Conservation (phyloP, 2,797 vertebrate genomes). For the Phataginus tetradactyla region DNA sequence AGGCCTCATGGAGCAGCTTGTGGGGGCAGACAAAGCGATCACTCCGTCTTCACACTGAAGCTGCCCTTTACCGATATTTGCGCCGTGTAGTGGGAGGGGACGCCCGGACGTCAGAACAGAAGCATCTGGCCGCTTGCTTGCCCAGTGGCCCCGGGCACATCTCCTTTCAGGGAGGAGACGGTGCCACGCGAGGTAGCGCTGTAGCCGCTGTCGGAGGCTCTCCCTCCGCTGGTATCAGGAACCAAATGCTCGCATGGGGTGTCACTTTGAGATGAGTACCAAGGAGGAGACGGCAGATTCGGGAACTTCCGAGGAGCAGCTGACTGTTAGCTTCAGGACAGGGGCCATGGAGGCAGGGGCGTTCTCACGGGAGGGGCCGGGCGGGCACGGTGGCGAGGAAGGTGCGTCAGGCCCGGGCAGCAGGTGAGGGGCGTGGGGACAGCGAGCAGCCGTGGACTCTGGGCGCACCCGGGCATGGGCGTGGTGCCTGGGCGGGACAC, state of each 20-base stretch:
- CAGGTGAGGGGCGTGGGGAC: too few relatives aligned
- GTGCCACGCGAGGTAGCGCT: neutral
- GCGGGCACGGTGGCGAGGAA: neutral
- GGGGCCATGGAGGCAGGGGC: neutral
- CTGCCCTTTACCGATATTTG: neutral
- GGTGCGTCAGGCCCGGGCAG: too few relatives aligned
- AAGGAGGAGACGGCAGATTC: neutral
- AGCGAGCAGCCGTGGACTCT: too few relatives aligned
- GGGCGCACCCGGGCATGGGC: too few relatives aligned
- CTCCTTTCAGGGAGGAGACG: neutral
- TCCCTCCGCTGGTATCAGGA: fast-evolving
- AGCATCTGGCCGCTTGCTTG: neutral
- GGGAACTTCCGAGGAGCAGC: neutral
- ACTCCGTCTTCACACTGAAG: neutral
- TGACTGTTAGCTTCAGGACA: neutral
- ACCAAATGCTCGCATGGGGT: fast-evolving
- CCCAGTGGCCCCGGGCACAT: fast-evolving
- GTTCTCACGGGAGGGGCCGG: neutral
- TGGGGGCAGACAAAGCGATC: neutral
- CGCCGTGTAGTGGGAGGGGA: fast-evolving
- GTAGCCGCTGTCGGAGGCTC: neutral
- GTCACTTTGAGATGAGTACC: neutral
- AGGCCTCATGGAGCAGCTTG: fast-evolving
- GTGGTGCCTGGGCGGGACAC: too few relatives aligned
- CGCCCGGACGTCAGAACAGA: neutral